A percentile compares a stretch with the other conserved stretches of the same genome.
These are phyloP conservation scores for Tringa solitaria DNA, from an alignment of 2,113 vertebrate genomes.

Conservation along the genomic window DNA sequence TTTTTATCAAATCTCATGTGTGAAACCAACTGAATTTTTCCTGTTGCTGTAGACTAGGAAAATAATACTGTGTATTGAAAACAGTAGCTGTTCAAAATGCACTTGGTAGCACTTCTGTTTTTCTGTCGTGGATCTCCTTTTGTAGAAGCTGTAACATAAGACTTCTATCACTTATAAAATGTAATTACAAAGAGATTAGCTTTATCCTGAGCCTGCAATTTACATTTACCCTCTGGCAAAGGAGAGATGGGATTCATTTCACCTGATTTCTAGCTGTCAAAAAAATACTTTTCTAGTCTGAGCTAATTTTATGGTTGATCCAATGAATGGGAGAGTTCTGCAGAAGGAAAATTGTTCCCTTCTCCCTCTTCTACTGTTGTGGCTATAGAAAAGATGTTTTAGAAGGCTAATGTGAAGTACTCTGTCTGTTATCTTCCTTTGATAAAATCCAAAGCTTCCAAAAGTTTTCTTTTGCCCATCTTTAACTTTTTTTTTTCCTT, in stretches of 20 bases:
- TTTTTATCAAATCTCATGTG: neutral
- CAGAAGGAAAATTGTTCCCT: neutral
- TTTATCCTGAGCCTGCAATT: neutral
- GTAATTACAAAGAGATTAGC: neutral
- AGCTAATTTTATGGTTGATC: neutral
- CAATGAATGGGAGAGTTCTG: neutral
- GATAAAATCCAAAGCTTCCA: neutral
- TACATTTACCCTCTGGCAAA: neutral
- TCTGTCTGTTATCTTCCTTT: neutral
- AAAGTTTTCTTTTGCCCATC: neutral
- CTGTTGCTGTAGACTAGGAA: neutral
- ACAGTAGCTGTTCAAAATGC: neutral
- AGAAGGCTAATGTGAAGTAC: neutral
- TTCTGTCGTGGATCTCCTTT: neutral
- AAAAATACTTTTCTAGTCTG: neutral
- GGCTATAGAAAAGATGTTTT: neutral
- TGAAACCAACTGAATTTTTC: neutral
- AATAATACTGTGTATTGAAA: neutral
- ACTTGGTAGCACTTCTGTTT: neutral
- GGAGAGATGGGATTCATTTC: neutral
- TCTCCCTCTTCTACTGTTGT: neutral
- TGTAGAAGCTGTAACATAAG: neutral
- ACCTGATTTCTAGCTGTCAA: neutral
- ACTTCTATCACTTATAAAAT: neutral
- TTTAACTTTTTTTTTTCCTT: neutral